Evolutionary conservation across 2,888 invertebrate species (phyloP).

Genomic region (Ennomos erosarius): DNA sequence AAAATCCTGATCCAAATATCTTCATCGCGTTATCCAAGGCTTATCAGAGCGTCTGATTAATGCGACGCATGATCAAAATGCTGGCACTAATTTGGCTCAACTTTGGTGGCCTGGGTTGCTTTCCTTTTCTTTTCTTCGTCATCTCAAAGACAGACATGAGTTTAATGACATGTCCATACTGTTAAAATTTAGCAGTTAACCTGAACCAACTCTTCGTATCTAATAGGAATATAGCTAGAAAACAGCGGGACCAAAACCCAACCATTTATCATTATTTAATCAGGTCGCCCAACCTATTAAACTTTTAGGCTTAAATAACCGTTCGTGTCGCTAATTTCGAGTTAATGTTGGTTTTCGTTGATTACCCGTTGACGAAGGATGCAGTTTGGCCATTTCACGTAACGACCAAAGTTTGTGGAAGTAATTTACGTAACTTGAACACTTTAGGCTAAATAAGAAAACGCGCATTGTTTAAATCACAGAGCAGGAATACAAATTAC

Average conservation of each 20-base stretch:
- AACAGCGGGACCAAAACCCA: constrained; percentile 5
- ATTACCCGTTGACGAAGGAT: constrained; percentile 13
- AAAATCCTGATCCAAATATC: too few relatives aligned
- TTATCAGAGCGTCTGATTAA: too few relatives aligned
- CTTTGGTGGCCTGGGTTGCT: too few relatives aligned
- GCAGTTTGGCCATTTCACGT: constrained; percentile 19
- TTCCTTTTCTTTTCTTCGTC: too few relatives aligned
- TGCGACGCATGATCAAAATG: too few relatives aligned
- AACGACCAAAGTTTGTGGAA: constrained; percentile 17
- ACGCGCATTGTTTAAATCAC: too few relatives aligned
- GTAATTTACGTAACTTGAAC: constrained; percentile 4
- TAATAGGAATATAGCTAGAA: neutral
- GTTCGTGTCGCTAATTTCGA: constrained; percentile 10
- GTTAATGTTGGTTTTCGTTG: constrained; percentile 9
- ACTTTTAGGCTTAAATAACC: constrained; percentile 21
- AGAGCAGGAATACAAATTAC: too few relatives aligned
- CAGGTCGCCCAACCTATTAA: constrained; percentile 17
- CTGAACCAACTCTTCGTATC: neutral
- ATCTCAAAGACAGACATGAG: too few relatives aligned
- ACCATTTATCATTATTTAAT: constrained; percentile 28
- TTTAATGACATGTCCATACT: neutral
- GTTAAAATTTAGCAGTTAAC: neutral
- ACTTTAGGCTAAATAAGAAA: neutral
- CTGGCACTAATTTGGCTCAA: too few relatives aligned
- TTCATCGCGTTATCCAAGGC: too few relatives aligned